phyloP scores from a whole-genome alignment of 2,888 invertebrate genomes.

The Mesorhabditis belari region DNA sequence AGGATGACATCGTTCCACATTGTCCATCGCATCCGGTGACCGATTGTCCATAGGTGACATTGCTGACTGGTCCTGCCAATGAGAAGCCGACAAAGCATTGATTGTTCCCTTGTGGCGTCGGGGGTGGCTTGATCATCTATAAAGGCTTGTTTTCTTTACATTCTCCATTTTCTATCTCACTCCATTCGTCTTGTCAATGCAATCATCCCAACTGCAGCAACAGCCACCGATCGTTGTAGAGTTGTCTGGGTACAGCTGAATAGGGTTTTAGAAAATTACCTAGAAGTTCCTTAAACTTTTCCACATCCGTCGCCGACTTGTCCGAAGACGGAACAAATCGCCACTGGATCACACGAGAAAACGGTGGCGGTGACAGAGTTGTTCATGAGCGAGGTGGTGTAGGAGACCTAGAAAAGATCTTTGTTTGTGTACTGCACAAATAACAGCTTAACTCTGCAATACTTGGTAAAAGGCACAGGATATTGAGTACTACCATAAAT shows the following conservation, averaged over 20 bases:
- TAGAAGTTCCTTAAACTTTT: too few species aligned
- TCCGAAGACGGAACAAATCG: slow-evolving; percentile 10
- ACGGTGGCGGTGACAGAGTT: slow-evolving; percentile 11
- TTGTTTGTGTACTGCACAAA: too few species aligned
- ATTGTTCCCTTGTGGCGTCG: not conserved
- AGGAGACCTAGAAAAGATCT: not conserved
- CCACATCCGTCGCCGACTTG: not conserved
- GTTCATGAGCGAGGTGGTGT: slow-evolving; percentile 6
- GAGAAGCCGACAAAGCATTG: slow-evolving; percentile 20
- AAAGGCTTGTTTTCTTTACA: too few species aligned
- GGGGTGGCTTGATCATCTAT: slow-evolving; percentile 16
- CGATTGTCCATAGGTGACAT: slow-evolving; percentile 8
- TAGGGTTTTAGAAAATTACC: not conserved
- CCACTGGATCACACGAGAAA: slow-evolving; percentile 21
- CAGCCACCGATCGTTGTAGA: slow-evolving; percentile 15
- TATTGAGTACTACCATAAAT: too few species aligned
- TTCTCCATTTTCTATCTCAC: too few species aligned
- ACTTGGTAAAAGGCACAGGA: too few species aligned
- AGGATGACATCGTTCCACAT: slow-evolving; percentile 22
- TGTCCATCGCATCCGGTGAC: slow-evolving; percentile 21
- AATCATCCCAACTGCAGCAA: slow-evolving; percentile 19
- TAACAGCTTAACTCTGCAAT: too few species aligned
- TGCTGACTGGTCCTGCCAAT: not conserved
- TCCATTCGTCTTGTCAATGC: slow-evolving; percentile 1
- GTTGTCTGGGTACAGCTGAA: not conserved